Base-by-base conservation (phyloP, 2,888 invertebrate genomes). In the Palloptera scutellata region DNA sequence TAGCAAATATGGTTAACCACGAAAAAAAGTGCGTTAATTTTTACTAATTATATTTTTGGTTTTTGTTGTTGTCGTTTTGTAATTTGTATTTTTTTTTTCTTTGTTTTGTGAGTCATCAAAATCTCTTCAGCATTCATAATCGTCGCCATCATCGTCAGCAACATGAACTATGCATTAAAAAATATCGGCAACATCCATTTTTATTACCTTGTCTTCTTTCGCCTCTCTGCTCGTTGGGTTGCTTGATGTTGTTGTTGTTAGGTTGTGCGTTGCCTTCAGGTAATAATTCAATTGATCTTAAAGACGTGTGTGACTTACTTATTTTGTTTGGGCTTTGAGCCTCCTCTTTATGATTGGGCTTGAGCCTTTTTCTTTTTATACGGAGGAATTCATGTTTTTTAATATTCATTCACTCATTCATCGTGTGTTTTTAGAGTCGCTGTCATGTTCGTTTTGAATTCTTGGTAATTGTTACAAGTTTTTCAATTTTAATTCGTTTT, bases 381-480 rank as follows among this genome's bases (percentile, higher is more conserved):
- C 17, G 6, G 54, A 12, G 54, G 13, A 12, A 54, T 54, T 54
- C 15, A 54, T n/a, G 20, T 12, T 54, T 19, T 54, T 54, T 8
- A 12, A 15, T 30, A 41, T 57, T 12, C 41, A 41, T 57, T 57
- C 19, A 53, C 17, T 53, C 53, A 53, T 53, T 57, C 40, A 41
- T 57, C 30, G 11, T 30, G n/a, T 30, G n/a, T 40, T n/a, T 30
- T 57, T 40, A 20, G 19, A 30, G 30, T 57, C 6, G 2, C 51
- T 48, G 51, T 48, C 51, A 48, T 40, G 41, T 57, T 57, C 54
- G 57, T 53, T 53, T n/a, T 53, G 19, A 53, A 57, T 57, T 57
- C 57, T 57, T 40, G 41, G 57, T 57, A 57, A 57, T 57, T 57
- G 41, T 41, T 40, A 57, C 57, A 57, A 57, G 19, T 12, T 53